Evolutionary conservation across 2,797 vertebrate genomes (phyloP), one percentile per base, ranked within the genome.

Genomic region (Eulemur albifrons): DNA sequence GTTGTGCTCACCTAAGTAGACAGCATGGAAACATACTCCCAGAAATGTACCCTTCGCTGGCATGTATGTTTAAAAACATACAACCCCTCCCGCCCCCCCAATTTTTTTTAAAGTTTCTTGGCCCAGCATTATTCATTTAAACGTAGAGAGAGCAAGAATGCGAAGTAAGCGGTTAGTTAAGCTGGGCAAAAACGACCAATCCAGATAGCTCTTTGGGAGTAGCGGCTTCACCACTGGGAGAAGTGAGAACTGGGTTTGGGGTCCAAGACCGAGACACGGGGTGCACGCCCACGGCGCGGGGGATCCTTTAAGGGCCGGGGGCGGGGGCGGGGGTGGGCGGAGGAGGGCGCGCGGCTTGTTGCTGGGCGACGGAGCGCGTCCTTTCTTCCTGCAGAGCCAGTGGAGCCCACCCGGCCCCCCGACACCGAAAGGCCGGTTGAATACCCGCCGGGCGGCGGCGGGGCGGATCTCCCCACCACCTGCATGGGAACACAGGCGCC

Each of bases 311-410:
- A 52, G 27, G 25, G 30, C 52, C 25, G 7, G 35, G 43, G 30
- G 45, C 25, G 5, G 35, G 35, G 23, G 32, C 2, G 30, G 8
- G 25, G 43, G 43, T 45, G 43, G 43, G 5, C 27, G 1, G 54
- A 0, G 23, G 20, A 15, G 14, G 54, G 61, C 30, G 52, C 13
- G 23, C 8, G 48, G n/a, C 54, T 69, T 21, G 96, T 97, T 97
- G 96, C 97, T 48, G 27, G 90, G 97, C 69, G 32, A 97, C 96
- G 0, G 17, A 57, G 35, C 9, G 23, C 21, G 65, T 59, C 52
- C 61, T 2, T 30, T 18, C 32, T 48, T 38, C 15, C 11, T 0
- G 0, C 18, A 0, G 30, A n/a, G 3, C 4, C 0, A 5, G 40
- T 54, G 1, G 38, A 13, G 50, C 45, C n/a, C 40, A 12, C 27